Evolutionary conservation across 1,140 invertebrate species (phyloP).

Genomic region (Heliconius eleuchia): DNA sequence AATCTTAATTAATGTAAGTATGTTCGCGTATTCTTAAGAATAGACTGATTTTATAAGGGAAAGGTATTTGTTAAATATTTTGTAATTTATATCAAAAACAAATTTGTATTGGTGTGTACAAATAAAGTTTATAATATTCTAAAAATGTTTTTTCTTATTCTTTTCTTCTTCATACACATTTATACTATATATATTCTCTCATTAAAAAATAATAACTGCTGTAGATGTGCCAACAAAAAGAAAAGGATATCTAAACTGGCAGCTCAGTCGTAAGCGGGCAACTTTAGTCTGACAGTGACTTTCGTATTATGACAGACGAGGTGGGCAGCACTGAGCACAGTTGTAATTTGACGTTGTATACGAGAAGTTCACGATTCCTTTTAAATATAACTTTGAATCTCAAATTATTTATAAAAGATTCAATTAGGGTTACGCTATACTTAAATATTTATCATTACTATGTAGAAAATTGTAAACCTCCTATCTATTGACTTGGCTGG

Average conservation of each 20-base stretch:
- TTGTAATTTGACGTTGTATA: not conserved
- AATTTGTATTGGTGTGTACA: conserved; percentile 12
- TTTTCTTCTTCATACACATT: not conserved
- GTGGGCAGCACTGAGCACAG: not conserved
- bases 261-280: not conserved
- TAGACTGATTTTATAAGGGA: conserved; percentile 25
- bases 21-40: conserved; percentile 3
- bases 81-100: not conserved
- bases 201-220: too few species aligned
- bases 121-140: not conserved
- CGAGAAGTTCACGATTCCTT: not conserved
- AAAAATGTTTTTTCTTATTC: not conserved
- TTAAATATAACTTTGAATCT: not conserved
- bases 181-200: not conserved
- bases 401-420: not conserved
- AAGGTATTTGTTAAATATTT: conserved; percentile 18
- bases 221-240: too few species aligned
- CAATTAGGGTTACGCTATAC: not conserved
- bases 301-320: not conserved
- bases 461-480: not conserved
- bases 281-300: not conserved
- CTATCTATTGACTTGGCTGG: not conserved
- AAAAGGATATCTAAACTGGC: not conserved
- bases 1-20: not conserved
- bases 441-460: not conserved